phyloP scores from a whole-genome alignment of 1,140 invertebrate genomes.

The Drosophila subpulchrella region DNA sequence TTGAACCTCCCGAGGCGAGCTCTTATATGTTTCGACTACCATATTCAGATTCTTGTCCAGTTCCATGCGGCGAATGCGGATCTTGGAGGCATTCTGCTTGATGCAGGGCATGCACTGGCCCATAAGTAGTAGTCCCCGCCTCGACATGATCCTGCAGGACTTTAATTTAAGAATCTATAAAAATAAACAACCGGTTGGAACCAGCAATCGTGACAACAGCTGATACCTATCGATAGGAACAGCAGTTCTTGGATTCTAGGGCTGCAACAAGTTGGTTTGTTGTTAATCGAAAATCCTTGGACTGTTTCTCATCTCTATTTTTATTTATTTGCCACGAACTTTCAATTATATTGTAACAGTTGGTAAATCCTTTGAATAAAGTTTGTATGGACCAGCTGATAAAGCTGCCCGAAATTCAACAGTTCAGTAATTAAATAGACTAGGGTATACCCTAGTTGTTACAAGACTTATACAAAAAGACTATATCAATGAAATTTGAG shows the following conservation, averaged over 20 bases:
- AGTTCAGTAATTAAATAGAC: no score
- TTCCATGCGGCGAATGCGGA: slow-evolving; percentile 89
- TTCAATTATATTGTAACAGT: no score
- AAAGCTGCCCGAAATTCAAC: no score
- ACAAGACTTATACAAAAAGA: no score
- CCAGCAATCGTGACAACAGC: background rate
- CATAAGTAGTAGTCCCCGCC: slow-evolving; percentile 85
- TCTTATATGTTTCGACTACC: slow-evolving; percentile 34
- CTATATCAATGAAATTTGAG: no score
- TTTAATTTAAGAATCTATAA: slow-evolving; percentile 40
- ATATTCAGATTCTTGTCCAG: slow-evolving; percentile 86
- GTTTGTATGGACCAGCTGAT: no score
- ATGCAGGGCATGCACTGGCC: slow-evolving; percentile 90
- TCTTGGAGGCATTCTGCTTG: slow-evolving; percentile 91
- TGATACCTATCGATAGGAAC: slow-evolving; percentile 1
- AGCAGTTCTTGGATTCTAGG: background rate
- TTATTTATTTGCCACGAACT: no score
- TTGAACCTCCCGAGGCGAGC: background rate
- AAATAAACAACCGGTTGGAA: slow-evolving; percentile 7
- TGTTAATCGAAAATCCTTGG: no score
- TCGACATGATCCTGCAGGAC: slow-evolving; percentile 41
- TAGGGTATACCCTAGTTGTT: no score
- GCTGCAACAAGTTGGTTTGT: background rate
- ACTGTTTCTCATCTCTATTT: no score
- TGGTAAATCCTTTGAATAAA: no score